Base-by-base conservation (phyloP, 2,797 vertebrate genomes). In the Limosa lapponica region DNA sequence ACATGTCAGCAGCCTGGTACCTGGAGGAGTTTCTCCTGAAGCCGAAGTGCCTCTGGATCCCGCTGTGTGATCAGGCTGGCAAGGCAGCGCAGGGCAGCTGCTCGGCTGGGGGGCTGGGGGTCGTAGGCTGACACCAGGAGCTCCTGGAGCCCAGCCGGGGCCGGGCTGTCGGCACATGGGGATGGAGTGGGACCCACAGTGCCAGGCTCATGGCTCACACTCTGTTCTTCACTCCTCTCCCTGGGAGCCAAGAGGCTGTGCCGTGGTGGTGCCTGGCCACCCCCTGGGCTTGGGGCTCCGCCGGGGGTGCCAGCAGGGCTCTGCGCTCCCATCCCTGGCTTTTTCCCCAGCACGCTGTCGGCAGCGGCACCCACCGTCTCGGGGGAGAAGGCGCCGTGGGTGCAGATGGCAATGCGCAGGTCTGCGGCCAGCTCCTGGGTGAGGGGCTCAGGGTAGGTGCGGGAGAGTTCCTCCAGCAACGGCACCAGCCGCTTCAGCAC, bases 371-470 rank as follows among this genome's bases (percentile, higher is more conserved):
- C 84, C 82, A 98, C 64, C 0, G 97, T 59, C 48, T 97, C 90
- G 0, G 98, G 96, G 43, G 77, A 82, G 88, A 98, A 99, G 41
- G 99, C 98, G 1, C 99, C 98, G 0, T 97, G 99, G n/a, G 99
- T 99, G 72, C 98, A 98, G 66, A 99, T 99, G 93, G 98, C 96
- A 5, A 98, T 97, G 93, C 98, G 96, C 78, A 99, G 98, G 97
- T 99, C 99, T 0, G 91, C 82, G 1, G 99, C 99, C 34, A 99
- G 98, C 91, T 99, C 98, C 95, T 98, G 99, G 93, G 99, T 97
- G 64, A 98, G 81, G 0, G 96, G 96, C 7, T 99, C 99, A 0
- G 99, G 98, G 91, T 99, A 98, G 58, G 90, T 91, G 80, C 62
- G 90, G 51, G 98, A 98, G 27, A 99, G 96, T 16, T 95, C 98